These are phyloP conservation scores for Sitophilus oryzae DNA, from an alignment of 1,140 invertebrate genomes.

Conservation along the genomic window DNA sequence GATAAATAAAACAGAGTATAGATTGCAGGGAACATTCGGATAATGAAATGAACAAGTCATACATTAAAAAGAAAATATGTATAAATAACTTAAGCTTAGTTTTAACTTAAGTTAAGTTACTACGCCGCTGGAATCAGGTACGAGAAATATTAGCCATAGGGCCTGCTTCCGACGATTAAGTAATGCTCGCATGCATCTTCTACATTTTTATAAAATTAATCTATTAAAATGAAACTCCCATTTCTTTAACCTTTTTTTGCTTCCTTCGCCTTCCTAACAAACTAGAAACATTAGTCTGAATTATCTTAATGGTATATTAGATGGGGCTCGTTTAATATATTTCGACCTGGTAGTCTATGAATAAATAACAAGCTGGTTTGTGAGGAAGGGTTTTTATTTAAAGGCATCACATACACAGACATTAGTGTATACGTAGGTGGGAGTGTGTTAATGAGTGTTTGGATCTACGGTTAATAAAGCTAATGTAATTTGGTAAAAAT, in stretches of 20 bases:
- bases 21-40: too few relatives aligned
- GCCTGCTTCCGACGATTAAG: background rate
- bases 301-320: constrained; percentile 21
- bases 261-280: background rate
- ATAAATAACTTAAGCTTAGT: too few relatives aligned
- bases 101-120: too few relatives aligned
- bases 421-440: background rate
- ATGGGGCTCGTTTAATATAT: constrained; percentile 16
- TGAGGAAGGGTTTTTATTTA: too few relatives aligned
- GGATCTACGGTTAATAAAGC: background rate
- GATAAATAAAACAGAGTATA: too few relatives aligned
- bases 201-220: constrained; percentile 25
- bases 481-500: background rate
- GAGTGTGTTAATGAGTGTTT: background rate
- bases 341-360: constrained; percentile 12
- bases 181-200: constrained; percentile 14
- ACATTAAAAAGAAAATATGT: too few relatives aligned
- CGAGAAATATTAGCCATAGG: background rate
- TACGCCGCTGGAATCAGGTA: background rate
- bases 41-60: too few relatives aligned
- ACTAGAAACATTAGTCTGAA: constrained; percentile 13
- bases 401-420: too few relatives aligned
- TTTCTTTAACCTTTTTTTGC: constrained; percentile 12
- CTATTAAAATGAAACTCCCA: constrained; percentile 19
- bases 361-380: constrained; percentile 12